phyloP scores from a whole-genome alignment of 2,113 vertebrate species.

The Phodopus roborovskii region DNA sequence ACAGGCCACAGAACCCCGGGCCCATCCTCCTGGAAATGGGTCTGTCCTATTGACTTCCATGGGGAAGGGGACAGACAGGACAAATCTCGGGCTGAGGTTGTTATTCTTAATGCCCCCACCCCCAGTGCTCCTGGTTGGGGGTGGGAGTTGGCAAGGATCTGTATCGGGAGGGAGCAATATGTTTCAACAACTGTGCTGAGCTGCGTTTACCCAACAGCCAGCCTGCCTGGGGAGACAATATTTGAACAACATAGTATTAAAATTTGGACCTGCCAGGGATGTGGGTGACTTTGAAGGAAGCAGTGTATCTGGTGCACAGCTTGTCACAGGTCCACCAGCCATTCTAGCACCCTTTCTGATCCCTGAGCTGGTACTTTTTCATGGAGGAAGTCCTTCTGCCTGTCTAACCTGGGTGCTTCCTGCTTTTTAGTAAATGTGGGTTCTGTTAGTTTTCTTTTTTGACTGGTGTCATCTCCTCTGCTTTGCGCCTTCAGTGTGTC shows the following conservation, averaged over 20 bases:
- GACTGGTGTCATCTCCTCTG: neutral
- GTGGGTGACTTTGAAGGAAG: neutral
- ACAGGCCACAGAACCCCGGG: neutral
- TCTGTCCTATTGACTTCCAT: neutral
- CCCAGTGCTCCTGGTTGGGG: slow-evolving; percentile 1
- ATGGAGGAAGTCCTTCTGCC: slow-evolving; percentile 72
- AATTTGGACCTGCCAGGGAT: slow-evolving; percentile 59
- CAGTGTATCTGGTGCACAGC: neutral
- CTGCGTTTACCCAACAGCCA: slow-evolving; percentile 81
- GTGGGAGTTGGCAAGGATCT: slow-evolving; percentile 60
- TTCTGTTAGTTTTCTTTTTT: slow-evolving; percentile 16
- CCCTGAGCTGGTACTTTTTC: neutral
- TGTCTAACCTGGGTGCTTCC: slow-evolving; percentile 67
- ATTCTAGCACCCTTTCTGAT: neutral
- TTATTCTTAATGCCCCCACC: slow-evolving; percentile 38
- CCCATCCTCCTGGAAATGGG: neutral
- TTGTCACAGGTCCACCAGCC: fast-evolving
- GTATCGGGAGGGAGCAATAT: slow-evolving; percentile 81
- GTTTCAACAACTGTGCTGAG: slow-evolving; percentile 81
- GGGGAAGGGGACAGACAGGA: neutral
- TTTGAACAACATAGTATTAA: slow-evolving; percentile 74
- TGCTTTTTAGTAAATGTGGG: slow-evolving; percentile 33
- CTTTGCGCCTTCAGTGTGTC: neutral
- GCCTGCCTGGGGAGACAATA: slow-evolving; percentile 81
- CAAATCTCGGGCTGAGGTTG: neutral